A percentile compares a stretch with the other conserved stretches of the same genome.
Evolutionary conservation across 1,140 invertebrate genomes (phyloP).

Genomic region (Lasaia peninsularis): DNA sequence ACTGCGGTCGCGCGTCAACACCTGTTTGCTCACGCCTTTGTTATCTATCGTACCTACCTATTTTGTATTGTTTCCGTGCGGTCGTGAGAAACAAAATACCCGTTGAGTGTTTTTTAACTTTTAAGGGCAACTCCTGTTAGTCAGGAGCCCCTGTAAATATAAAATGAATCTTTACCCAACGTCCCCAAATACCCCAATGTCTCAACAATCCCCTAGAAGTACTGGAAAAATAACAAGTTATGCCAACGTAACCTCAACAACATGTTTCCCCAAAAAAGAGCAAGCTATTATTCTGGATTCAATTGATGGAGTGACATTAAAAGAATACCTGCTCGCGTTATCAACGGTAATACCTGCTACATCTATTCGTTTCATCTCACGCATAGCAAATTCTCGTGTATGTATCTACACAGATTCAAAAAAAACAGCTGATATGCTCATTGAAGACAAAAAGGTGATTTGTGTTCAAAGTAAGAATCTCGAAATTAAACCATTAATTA

Average conservation of each 20-base stretch:
- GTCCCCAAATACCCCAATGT: neutral
- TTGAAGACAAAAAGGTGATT: constrained; percentile 20
- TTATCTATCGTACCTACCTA: too few relatives aligned
- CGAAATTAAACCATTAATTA: constrained; percentile 27
- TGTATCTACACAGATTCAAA: constrained; percentile 24
- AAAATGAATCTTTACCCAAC: too few relatives aligned
- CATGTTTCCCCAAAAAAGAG: constrained; percentile 24
- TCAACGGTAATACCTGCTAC: constrained; percentile 12
- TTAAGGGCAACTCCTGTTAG: too few relatives aligned
- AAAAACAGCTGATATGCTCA: constrained; percentile 23
- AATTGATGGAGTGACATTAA: constrained; percentile 23
- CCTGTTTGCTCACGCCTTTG: too few relatives aligned
- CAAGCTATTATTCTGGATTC: constrained; percentile 23
- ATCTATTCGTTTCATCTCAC: constrained; percentile 25
- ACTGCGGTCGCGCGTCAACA: too few relatives aligned
- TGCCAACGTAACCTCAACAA: constrained; percentile 22
- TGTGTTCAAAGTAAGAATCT: constrained; percentile 12
- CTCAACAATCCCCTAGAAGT: neutral
- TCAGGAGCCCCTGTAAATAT: too few relatives aligned
- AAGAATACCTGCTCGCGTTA: constrained; percentile 21
- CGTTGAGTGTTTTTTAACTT: too few relatives aligned
- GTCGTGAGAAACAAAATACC: too few relatives aligned
- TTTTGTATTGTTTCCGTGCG: too few relatives aligned
- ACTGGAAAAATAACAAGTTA: constrained; percentile 10
- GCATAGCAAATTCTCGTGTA: constrained; percentile 26